phyloP scores from a whole-genome alignment of 2,888 invertebrate species.

The Campoplex nolae region DNA sequence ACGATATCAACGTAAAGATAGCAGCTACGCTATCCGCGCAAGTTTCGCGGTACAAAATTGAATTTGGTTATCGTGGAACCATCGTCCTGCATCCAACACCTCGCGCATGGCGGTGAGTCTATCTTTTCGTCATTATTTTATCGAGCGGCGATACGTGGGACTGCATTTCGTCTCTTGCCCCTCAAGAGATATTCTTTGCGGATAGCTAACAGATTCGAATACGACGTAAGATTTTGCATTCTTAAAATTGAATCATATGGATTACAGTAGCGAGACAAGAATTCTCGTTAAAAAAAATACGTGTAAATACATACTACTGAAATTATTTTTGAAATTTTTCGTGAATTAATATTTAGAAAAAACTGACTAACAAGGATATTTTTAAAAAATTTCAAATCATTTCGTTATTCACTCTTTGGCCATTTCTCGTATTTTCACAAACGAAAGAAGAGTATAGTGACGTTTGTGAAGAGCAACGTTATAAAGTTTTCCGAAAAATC shows the following conservation, averaged over 20 bases:
- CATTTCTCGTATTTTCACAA: no score
- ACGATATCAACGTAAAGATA: slow-evolving; percentile 36
- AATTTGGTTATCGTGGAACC: slow-evolving; percentile 67
- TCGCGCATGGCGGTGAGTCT: neutral
- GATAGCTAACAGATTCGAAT: slow-evolving; percentile 2
- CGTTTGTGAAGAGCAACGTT: no score
- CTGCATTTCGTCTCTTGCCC: slow-evolving; percentile 14
- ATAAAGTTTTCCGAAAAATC: no score
- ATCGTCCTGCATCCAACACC: slow-evolving; percentile 26
- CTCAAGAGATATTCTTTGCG: neutral
- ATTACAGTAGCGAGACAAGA: neutral
- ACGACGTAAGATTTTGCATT: neutral
- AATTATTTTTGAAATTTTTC: neutral
- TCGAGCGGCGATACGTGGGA: slow-evolving; percentile 64
- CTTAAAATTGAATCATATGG: neutral
- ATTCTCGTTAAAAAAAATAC: neutral
- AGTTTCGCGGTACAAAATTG: slow-evolving; percentile 67
- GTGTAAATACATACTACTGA: neutral
- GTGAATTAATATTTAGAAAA: no score
- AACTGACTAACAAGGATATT: no score
- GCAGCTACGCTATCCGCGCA: slow-evolving; percentile 38
- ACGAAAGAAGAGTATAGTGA: no score
- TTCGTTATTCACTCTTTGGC: no score
- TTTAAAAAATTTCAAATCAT: no score
- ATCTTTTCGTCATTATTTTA: slow-evolving; percentile 68